Percentiles rank a stretch among this genome's conserved stretches.
phyloP scores from a whole-genome alignment of 2,888 invertebrate genomes.

The Ommatoiulus sabulosus region DNA sequence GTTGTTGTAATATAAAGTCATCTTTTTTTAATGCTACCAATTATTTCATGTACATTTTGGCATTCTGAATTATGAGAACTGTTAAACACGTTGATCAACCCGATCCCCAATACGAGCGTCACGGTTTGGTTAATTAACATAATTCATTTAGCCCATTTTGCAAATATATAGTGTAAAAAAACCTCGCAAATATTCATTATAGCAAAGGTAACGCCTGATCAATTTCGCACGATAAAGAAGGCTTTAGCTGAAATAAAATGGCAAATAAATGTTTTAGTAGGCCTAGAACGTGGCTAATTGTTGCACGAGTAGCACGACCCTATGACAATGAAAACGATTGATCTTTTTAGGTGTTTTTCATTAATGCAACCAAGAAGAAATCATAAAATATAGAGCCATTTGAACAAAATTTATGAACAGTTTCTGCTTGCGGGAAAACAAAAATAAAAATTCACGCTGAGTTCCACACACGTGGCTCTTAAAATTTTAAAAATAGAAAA shows the following conservation, averaged over 20 bases:
- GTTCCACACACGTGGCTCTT: too few relatives aligned
- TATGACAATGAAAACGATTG: too few relatives aligned
- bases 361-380: too few relatives aligned
- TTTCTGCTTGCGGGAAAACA: too few relatives aligned
- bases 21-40: background rate
- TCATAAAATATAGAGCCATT: too few relatives aligned
- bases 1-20: background rate
- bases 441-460: too few relatives aligned
- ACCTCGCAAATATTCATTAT: background rate
- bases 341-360: too few relatives aligned
- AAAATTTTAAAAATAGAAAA: too few relatives aligned
- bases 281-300: too few relatives aligned
- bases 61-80: background rate
- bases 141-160: conserved; percentile 1
- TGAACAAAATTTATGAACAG: too few relatives aligned
- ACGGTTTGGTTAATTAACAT: background rate
- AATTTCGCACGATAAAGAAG: background rate
- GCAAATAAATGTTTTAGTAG: background rate
- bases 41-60: background rate
- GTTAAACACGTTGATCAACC: background rate
- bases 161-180: background rate
- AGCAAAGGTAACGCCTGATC: background rate
- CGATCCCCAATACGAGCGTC: background rate
- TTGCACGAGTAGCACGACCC: too few relatives aligned
- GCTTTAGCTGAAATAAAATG: background rate